A percentile compares a stretch with the other conserved stretches of the same genome.
phyloP scores from a whole-genome alignment of 2,113 vertebrate genomes.

The Ceyx melanurus region DNA sequence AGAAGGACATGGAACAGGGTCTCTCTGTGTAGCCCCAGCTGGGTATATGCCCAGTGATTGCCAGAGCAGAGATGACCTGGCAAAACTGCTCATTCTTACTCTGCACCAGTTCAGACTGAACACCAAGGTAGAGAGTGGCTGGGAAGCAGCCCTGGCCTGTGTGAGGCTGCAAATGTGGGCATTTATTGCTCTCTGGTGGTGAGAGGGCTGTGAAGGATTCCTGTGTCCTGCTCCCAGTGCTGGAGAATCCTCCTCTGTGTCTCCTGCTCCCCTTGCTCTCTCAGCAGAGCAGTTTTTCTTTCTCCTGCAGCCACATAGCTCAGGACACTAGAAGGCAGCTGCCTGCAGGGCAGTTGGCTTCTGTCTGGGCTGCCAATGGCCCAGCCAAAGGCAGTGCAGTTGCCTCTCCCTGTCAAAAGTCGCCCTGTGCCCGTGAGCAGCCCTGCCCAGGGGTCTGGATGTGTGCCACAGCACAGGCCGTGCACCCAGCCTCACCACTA shows the following conservation, averaged over 20 bases:
- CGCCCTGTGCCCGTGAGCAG: background rate
- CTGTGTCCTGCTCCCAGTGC: background rate
- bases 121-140: background rate
- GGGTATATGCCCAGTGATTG: background rate
- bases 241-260: background rate
- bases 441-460: background rate
- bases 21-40: background rate
- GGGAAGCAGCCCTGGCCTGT: background rate
- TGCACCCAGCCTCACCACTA: fast-evolving
- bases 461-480: background rate
- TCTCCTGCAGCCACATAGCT: background rate
- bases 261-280: background rate
- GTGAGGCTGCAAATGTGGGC: background rate
- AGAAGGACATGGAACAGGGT: background rate
- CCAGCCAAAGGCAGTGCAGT: background rate
- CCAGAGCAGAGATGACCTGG: background rate
- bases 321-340: background rate
- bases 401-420: background rate
- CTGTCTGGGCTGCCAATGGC: background rate
- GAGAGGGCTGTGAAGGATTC: background rate
- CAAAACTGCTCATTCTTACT: background rate
- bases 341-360: fast-evolving
- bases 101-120: background rate
- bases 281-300: background rate
- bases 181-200: conserved; percentile 65